These are phyloP conservation scores for Sclerurus mexicanus DNA, from an alignment of 2,113 vertebrate species.

Conservation along the genomic window DNA sequence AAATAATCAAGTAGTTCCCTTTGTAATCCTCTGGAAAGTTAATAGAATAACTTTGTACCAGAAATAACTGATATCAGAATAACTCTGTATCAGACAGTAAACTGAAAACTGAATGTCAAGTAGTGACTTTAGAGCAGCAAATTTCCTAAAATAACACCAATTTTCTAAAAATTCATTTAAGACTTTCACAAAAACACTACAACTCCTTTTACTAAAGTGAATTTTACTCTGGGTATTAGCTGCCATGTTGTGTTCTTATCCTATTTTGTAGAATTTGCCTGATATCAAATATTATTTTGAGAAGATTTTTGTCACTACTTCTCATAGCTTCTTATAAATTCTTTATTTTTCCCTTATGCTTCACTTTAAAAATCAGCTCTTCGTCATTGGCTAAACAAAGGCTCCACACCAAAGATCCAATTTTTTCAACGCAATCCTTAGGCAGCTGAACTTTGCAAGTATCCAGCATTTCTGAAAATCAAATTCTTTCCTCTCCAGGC, in stretches of 20 bases:
- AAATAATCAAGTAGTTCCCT: neutral
- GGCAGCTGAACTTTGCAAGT: neutral
- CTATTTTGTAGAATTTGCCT: neutral
- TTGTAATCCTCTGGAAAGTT: neutral
- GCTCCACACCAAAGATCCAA: neutral
- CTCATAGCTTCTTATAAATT: neutral
- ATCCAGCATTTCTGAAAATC: neutral
- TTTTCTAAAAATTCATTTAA: neutral
- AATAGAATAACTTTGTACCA: neutral
- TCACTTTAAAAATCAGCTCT: neutral
- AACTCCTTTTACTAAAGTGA: neutral
- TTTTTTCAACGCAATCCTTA: neutral
- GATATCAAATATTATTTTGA: neutral
- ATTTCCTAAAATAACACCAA: neutral
- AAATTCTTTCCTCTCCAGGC: conserved; percentile 32
- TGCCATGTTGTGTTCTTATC: neutral
- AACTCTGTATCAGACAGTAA: neutral
- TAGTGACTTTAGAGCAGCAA: neutral
- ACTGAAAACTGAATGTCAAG: neutral
- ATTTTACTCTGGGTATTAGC: neutral
- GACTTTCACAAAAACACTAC: neutral
- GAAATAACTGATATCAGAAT: neutral
- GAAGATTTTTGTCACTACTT: neutral
- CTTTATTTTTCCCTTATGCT: neutral
- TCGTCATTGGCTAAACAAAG: neutral